Percentiles rank a stretch among this genome's conserved stretches.
Conservation (phyloP, 2,888 invertebrate species). For the Miltochrista miniata region DNA sequence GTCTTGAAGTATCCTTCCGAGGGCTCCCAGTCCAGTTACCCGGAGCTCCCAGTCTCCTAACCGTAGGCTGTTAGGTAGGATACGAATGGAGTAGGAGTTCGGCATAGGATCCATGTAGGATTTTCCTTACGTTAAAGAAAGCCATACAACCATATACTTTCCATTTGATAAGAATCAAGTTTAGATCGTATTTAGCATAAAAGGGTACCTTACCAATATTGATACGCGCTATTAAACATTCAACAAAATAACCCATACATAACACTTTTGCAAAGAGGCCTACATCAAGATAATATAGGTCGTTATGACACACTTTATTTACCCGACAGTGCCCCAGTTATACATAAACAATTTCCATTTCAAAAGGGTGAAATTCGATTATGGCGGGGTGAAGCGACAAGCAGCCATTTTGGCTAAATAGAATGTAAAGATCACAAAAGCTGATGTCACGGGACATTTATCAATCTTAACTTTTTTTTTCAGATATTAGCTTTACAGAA, state of each 20-base stretch:
- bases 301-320: slow-evolving; percentile 36
- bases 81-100: too few relatives aligned
- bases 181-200: too few relatives aligned
- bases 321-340: slow-evolving; percentile 30
- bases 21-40: too few relatives aligned
- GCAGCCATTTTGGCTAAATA: slow-evolving; percentile 23
- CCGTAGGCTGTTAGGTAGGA: too few relatives aligned
- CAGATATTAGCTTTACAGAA: background rate
- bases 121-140: too few relatives aligned
- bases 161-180: too few relatives aligned
- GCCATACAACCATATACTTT: too few relatives aligned
- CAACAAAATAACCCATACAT: slow-evolving; percentile 10
- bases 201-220: too few relatives aligned
- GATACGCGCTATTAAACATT: background rate
- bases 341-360: slow-evolving; percentile 51
- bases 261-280: slow-evolving; percentile 2
- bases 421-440: slow-evolving; percentile 11
- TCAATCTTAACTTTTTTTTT: slow-evolving; percentile 14
- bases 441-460: slow-evolving; percentile 12
- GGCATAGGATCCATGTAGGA: too few relatives aligned
- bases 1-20: too few relatives aligned
- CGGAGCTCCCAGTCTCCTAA: too few relatives aligned
- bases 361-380: slow-evolving; percentile 50
- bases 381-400: slow-evolving; percentile 44
- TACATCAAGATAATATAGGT: slow-evolving; percentile 15